Evolutionary conservation across 2,113 vertebrate species (phyloP).

Genomic region (Planiliza haematocheilus): DNA sequence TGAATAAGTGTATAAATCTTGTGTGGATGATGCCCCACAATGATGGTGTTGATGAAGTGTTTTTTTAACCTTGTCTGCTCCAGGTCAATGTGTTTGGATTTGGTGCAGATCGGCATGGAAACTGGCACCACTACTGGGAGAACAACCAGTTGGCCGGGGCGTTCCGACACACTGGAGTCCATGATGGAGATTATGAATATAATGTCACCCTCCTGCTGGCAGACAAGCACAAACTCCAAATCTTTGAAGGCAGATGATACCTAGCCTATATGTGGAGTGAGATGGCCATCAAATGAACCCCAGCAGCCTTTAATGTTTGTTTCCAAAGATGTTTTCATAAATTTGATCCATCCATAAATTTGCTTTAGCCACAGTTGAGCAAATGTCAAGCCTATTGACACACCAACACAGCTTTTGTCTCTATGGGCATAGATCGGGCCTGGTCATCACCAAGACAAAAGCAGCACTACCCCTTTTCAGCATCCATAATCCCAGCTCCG

Average conservation of each 20-base stretch:
- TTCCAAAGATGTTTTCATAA: slow-evolving; percentile 22
- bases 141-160: slow-evolving; percentile 86
- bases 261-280: not conserved
- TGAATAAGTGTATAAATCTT: not conserved
- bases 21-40: slow-evolving; percentile 1
- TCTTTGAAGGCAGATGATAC: slow-evolving; percentile 91
- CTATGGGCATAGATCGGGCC: not conserved
- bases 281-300: slow-evolving; percentile 22
- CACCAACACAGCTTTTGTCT: slow-evolving; percentile 9
- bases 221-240: slow-evolving; percentile 88
- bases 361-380: not conserved
- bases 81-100: slow-evolving; percentile 94
- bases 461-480: slow-evolving; percentile 26
- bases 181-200: slow-evolving; percentile 91
- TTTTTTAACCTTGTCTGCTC: not conserved
- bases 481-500: not conserved
- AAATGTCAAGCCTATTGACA: not conserved
- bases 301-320: slow-evolving; percentile 8
- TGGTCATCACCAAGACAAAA: slow-evolving; percentile 8
- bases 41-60: not conserved
- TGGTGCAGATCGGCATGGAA: slow-evolving; percentile 90
- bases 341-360: too few species aligned
- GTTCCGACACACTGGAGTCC: slow-evolving; percentile 90
- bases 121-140: slow-evolving; percentile 99
- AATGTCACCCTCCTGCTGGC: slow-evolving; percentile 88